Evolutionary conservation across 2,797 vertebrate species (phyloP), one percentile per base, ranked within the genome.

Genomic region (Geotrypetes seraphini): DNA sequence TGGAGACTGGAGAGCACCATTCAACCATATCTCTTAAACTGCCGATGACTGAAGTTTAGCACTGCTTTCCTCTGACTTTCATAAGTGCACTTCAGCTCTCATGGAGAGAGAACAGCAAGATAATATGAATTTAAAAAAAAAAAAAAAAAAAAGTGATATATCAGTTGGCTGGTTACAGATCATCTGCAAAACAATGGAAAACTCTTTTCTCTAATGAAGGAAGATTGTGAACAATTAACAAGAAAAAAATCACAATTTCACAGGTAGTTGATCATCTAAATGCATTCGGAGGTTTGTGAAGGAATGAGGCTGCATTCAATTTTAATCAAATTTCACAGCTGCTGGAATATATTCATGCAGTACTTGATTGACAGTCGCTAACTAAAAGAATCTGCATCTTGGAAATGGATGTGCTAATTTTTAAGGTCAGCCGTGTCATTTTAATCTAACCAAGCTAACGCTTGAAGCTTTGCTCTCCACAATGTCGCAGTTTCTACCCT

Each of bases 301-400:
- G 41, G 47, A 60, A 27, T 39, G 33, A 61, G 23, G 18, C 28
- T 51, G 28, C 48, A 69, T 51, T 72, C 66, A 60, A 42, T 62
- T 71, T 70, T 73, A 78, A 73, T 71, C 51, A 50, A 50, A 76
- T 71, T 71, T 73, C 53, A 69, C 38, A 60, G 63, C 34, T 71
- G 14, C 47, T 65, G 44, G 48, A 63, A 60, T 52, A 36, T 33
- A 66, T 65, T 71, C 41, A 40, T 41, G 31, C 32, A 16, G 41
- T 47, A 40, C 45, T 62, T 70, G 59, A 74, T 39, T 71, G 67
- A 41, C 70, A 69, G 51, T n/a, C 42, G 40, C 25, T 38, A 61
- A 54, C 43, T 61, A 24, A 71, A 73, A 70, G 47, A 63, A 44
- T 45, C 39, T 50, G 15, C n/a, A 44, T 65, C 47, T 55, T 11